A percentile compares a stretch with the other conserved stretches of the same genome.
These are phyloP conservation scores for Heloderma charlesbogerti DNA, from an alignment of 2,113 vertebrate genomes.

Conservation along the genomic window DNA sequence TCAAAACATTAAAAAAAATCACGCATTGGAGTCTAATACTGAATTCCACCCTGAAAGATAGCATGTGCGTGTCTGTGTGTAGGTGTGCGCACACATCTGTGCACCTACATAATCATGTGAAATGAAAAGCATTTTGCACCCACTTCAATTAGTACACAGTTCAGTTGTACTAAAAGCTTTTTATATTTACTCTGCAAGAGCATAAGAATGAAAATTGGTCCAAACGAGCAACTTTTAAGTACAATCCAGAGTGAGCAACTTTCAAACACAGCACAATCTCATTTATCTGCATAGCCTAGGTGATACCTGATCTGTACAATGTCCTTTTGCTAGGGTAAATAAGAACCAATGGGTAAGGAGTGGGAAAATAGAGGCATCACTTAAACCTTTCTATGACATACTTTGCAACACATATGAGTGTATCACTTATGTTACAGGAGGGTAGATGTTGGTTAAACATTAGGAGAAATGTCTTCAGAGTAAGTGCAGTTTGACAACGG, in stretches of 20 bases:
- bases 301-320: background rate
- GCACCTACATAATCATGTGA: background rate
- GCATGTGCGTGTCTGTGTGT: no score
- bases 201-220: conserved; percentile 8
- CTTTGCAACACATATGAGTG: background rate
- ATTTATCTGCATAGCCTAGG: background rate
- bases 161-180: conserved; percentile 11
- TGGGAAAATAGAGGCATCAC: background rate
- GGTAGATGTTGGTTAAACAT: background rate
- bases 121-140: background rate
- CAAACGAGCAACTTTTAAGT: background rate
- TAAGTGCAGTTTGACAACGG: background rate
- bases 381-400: background rate
- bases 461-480: background rate
- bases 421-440: background rate
- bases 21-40: background rate
- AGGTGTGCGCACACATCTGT: background rate
- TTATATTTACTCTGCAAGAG: conserved; percentile 24
- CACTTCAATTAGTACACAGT: background rate
- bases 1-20: background rate
- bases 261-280: background rate
- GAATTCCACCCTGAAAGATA: background rate
- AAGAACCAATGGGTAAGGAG: background rate
- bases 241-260: background rate
- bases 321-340: background rate